Evolutionary conservation across 2,888 invertebrate species (phyloP), one percentile per base, ranked within the genome.

Genomic region (Ormyrus thymus): DNA sequence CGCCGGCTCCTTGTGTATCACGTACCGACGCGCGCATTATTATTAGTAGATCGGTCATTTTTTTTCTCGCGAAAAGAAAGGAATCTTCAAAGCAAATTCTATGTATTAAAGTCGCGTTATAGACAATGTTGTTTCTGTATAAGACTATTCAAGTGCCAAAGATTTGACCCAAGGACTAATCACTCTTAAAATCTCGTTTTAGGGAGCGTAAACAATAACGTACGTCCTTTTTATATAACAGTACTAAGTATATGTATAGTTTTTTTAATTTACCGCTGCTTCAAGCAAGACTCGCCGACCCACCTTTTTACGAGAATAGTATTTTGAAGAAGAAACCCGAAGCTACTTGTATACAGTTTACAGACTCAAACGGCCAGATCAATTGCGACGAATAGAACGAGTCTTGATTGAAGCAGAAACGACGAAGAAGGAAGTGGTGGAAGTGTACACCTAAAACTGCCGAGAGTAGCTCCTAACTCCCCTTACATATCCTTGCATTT

Each of bases 101-200:
- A 29, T 29, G 29, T 29, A 29, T 29, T 51, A 76, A 78, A 62
- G 73, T 78, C 78, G 79, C 81, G 79, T 79, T 76, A 72, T 78
- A 78, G 69, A 81, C 76, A 79, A 79, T 79, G 81, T 81, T 81
- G 79, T 81, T 81, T 81, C 76, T 79, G 61, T 81, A 73, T 79
- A 81, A 81, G 81, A 81, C 79, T 81, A 81, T 81, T 78, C 78
- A 81, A 81, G 81, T 81, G 81, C 81, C 81, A 81, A 81, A 81
- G 81, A 81, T 81, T 81, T 79, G 79, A 81, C 50, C 81, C 81
- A 81, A 81, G 81, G 74, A 81, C 76, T 81, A 81, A 81, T 81
- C 78, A 81, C 81, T 81, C 81, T 81, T 65, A 74, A 78, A 76
- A 80, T 80, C 72, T 75, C 48, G n/a, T 76, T 29, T 73, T 73